Base-by-base conservation (phyloP, 2,888 invertebrate species). In the Steinernema scapterisci region DNA sequence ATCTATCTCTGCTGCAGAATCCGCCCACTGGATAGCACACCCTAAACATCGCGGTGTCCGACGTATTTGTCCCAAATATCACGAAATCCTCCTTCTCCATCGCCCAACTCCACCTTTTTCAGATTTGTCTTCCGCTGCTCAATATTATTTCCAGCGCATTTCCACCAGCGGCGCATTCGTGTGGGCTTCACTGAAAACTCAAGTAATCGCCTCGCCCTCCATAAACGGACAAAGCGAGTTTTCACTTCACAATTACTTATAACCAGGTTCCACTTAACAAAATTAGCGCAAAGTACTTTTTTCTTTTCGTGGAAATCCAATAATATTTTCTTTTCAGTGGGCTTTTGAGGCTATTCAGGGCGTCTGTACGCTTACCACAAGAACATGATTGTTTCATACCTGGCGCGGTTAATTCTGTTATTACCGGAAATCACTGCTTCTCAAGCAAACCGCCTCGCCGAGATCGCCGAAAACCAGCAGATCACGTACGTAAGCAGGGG, bases 361-460 rank as follows among this genome's bases (percentile, higher is more conserved):
- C 5, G 5, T 38, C 9, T 19, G 63, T 31, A 19, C 9, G 31
- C 31, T 16, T 31, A 3, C 27, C 63, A 63, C 63, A 31, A 21
- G 25, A 21, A n/a, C 13, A 86, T 86, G 86, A 85, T 86, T 46
- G 82, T 86, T 74, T 84, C 86, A 16, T 86, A 86, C 74, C 75
- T 86, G 76, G 85, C 86, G 23, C 79, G 84, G 23, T 79, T 86
- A 43, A 82, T 86, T 13, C 81, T 86, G 19, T 76, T 86, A 21
- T 78, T 86, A 21, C 86, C 86, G 21, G 85, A 86, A 52, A 74
- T 86, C 3, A 80, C 84, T 11, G 72, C 81, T 23, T 78, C 80
- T 6, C 85, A 86, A 48, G 78, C 82, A 11, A 80, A 83, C 48
- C 77, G 78, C 19, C 76, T 85, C 13, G 82, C 80, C 2, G 78